A percentile compares a stretch with the other conserved stretches of the same genome.
phyloP scores from a whole-genome alignment of 2,113 vertebrate genomes.

The Ondatra zibethicus region DNA sequence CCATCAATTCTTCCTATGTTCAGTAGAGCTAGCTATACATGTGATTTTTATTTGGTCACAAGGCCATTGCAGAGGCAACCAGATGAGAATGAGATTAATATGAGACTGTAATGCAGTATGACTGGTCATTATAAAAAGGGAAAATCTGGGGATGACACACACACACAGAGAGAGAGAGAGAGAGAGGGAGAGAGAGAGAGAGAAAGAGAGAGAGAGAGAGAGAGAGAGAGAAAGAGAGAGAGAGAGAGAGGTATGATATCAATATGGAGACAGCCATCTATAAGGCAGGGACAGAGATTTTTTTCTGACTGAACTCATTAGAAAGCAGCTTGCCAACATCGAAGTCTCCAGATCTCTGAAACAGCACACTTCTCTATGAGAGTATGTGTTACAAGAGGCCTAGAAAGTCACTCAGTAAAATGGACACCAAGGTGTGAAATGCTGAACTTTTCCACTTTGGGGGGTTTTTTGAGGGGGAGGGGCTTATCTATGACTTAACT shows the following conservation, averaged over 20 bases:
- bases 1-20: neutral
- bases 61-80: neutral
- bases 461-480: rapidly evolving
- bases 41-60: neutral
- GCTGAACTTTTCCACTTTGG: neutral
- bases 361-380: neutral
- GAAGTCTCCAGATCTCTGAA: neutral
- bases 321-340: neutral
- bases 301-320: neutral
- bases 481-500: neutral
- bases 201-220: too few relatives aligned
- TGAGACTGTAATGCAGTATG: neutral
- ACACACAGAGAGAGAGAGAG: too few relatives aligned
- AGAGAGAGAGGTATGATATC: too few relatives aligned
- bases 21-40: neutral
- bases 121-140: neutral
- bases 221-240: too few relatives aligned
- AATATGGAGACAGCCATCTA: neutral
- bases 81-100: too few relatives aligned
- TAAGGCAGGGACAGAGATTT: neutral
- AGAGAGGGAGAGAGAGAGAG: too few relatives aligned
- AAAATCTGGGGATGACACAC: too few relatives aligned
- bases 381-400: neutral
- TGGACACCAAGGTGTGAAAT: neutral
- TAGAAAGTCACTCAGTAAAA: neutral